These are phyloP conservation scores for Otus sunia DNA, from an alignment of 2,113 vertebrate genomes.

Conservation along the genomic window DNA sequence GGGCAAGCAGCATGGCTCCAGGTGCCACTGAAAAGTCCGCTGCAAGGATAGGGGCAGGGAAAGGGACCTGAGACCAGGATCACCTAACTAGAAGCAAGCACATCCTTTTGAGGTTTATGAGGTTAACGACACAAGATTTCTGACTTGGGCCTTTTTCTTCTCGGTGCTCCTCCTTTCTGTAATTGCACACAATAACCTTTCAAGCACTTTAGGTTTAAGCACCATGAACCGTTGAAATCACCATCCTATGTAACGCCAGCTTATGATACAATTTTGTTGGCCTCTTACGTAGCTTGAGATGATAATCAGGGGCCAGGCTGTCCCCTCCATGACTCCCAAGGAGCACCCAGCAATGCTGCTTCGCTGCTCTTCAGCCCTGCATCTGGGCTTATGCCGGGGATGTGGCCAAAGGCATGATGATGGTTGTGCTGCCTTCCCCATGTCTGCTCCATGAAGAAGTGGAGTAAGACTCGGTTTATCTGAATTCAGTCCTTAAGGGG, in stretches of 20 bases:
- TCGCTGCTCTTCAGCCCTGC: neutral
- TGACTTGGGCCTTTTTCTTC: neutral
- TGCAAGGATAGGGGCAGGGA: neutral
- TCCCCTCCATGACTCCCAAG: neutral
- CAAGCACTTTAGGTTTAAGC: neutral
- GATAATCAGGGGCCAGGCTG: neutral
- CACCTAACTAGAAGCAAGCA: neutral
- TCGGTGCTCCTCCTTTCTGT: neutral
- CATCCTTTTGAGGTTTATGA: neutral
- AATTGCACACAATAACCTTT: neutral
- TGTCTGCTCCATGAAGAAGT: neutral
- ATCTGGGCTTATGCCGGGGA: neutral
- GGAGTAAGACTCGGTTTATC: neutral
- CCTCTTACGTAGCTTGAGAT: neutral
- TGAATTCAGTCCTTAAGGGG: neutral
- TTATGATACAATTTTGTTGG: neutral
- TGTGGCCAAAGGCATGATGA: neutral
- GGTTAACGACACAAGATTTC: neutral
- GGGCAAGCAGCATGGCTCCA: neutral
- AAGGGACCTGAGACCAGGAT: neutral
- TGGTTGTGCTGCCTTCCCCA: neutral
- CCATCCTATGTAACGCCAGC: neutral
- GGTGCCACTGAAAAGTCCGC: neutral
- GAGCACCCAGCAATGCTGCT: neutral
- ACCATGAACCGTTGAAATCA: neutral